phyloP scores from a whole-genome alignment of 2,797 vertebrate genomes.

The Chelmon rostratus region DNA sequence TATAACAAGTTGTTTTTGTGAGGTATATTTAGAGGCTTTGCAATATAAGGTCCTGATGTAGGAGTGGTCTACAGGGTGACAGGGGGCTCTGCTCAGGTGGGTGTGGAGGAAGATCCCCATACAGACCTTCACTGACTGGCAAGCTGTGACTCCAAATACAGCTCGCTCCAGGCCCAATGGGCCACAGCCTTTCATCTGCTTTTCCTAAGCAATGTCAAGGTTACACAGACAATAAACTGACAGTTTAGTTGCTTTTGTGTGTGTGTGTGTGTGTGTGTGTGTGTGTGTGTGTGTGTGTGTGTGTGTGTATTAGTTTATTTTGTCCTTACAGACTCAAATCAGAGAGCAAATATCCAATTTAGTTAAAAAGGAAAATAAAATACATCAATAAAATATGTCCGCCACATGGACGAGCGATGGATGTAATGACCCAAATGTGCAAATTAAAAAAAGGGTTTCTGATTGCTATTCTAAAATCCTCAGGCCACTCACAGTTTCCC shows the following conservation, averaged over 20 bases:
- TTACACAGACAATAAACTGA: background rate
- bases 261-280: too few relatives aligned
- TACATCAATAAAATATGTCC: background rate
- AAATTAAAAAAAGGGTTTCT: background rate
- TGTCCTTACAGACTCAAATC: background rate
- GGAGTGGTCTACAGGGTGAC: background rate
- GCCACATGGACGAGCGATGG: background rate
- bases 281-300: too few relatives aligned
- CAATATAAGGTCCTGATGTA: background rate
- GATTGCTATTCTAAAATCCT: background rate
- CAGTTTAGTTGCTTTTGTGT: too few relatives aligned
- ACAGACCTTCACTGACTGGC: slow-evolving; percentile 66
- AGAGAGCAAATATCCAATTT: background rate
- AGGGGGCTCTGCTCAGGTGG: too few relatives aligned
- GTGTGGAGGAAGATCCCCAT: slow-evolving; percentile 2
- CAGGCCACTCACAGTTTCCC: background rate
- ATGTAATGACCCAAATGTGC: background rate
- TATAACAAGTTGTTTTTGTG: slow-evolving; percentile 8
- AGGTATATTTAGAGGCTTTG: background rate
- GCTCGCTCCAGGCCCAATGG: slow-evolving; percentile 84
- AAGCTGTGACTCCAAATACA: slow-evolving; percentile 22
- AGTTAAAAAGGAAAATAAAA: background rate
- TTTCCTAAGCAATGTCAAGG: slow-evolving; percentile 81
- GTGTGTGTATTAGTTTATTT: background rate
- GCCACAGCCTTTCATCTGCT: slow-evolving; percentile 79